Evolutionary conservation across 2,888 invertebrate species (phyloP).

Genomic region (Troides helena): DNA sequence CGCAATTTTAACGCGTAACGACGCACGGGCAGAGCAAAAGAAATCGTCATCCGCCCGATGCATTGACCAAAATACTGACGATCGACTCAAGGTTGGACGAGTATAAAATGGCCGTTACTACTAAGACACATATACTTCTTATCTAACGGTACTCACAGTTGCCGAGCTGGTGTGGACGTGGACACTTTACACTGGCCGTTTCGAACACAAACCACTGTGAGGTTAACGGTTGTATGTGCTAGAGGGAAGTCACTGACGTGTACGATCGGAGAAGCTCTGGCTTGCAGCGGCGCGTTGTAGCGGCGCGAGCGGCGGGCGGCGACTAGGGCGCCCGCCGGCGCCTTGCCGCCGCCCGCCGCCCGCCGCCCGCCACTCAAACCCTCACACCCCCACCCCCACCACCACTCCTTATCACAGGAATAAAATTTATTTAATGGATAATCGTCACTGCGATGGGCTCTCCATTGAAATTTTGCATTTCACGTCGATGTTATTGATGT

Average conservation of each 20-base stretch:
- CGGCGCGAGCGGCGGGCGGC: conserved; percentile 59
- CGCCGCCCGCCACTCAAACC: conserved; percentile 64
- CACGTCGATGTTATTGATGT: conserved; percentile 43
- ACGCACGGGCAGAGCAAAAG: conserved; percentile 38
- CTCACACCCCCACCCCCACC: conserved; percentile 53
- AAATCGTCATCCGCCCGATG: conserved; percentile 47
- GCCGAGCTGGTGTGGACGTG: conserved; percentile 31
- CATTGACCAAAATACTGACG: conserved; percentile 69
- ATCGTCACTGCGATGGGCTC: conserved; percentile 63
- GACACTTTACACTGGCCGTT: conserved; percentile 49
- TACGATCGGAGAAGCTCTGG: conserved; percentile 62
- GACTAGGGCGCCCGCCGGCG: conserved; percentile 72
- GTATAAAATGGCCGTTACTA: conserved; percentile 74
- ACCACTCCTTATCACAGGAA: conserved; percentile 73
- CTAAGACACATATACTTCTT: conserved; percentile 54
- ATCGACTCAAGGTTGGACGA: conserved; percentile 67
- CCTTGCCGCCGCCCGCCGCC: conserved; percentile 63
- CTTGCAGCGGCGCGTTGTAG: conserved; percentile 55
- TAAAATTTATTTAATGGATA: conserved; percentile 78
- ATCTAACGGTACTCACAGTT: conserved; percentile 51
- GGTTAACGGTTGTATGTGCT: conserved; percentile 53
- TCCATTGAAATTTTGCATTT: conserved; percentile 67
- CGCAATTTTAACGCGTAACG: conserved; percentile 35
- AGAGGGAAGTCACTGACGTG: conserved; percentile 60
- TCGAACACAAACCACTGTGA: conserved; percentile 67